Evolutionary conservation across 2,888 invertebrate species (phyloP).

Genomic region (Ochropleura leucogaster): DNA sequence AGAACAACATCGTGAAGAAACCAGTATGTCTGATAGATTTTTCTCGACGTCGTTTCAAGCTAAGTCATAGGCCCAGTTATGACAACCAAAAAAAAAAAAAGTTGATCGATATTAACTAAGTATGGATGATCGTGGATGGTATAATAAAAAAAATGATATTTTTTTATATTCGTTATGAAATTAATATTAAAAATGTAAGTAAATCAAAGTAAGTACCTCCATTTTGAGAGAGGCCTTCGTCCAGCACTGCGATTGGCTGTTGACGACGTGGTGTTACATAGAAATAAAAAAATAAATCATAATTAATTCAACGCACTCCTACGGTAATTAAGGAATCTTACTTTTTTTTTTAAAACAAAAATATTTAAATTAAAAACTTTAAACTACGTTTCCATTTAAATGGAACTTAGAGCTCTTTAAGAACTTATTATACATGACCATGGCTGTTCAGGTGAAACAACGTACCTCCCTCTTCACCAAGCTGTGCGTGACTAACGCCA

Average conservation of each 20-base stretch:
- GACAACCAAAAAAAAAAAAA: too few species aligned
- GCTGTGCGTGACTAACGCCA: conserved; percentile 1
- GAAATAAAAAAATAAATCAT: conserved; percentile 54
- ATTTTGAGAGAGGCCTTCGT: conserved; percentile 50
- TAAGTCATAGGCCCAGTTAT: too few species aligned
- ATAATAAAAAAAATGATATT: background rate
- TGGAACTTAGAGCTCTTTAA: background rate
- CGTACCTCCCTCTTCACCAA: background rate
- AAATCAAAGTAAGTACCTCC: conserved; percentile 56
- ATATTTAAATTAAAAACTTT: background rate
- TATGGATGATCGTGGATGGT: background rate
- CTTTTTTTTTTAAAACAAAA: background rate
- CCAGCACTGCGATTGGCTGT: conserved; percentile 53
- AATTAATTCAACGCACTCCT: background rate
- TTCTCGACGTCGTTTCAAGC: too few species aligned
- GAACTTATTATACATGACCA: background rate
- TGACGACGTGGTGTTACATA: conserved; percentile 53
- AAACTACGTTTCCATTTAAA: background rate
- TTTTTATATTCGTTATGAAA: too few species aligned
- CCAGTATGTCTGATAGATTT: too few species aligned
- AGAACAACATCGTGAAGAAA: too few species aligned
- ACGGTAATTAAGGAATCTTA: background rate
- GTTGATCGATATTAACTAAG: background rate
- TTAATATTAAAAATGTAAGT: conserved; percentile 1
- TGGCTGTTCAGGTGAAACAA: background rate